phyloP scores from a whole-genome alignment of 2,797 vertebrate species.

The Sciaenops ocellatus region DNA sequence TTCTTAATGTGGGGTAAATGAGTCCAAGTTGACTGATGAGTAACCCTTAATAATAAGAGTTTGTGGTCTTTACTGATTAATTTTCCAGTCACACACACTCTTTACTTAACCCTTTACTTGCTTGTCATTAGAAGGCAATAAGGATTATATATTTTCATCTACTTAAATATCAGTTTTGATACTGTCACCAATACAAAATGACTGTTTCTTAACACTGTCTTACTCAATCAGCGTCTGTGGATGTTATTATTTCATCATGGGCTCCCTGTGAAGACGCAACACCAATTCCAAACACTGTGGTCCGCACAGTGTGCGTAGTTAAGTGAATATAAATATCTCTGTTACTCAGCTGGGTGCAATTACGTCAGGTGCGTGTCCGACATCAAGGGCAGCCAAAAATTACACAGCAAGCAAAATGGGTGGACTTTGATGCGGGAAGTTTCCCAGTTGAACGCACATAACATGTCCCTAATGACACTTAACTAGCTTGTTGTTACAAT shows the following conservation, averaged over 20 bases:
- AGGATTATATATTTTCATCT: background rate
- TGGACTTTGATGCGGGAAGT: background rate
- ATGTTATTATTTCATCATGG: too few species aligned
- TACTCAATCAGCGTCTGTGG: background rate
- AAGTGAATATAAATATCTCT: background rate
- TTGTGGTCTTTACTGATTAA: background rate
- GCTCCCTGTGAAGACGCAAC: constrained; percentile 3
- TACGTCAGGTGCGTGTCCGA: constrained; percentile 20
- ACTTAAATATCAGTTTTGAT: background rate
- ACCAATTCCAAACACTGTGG: background rate
- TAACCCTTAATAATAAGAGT: constrained; percentile 29
- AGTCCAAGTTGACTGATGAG: constrained; percentile 49
- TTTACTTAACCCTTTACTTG: background rate
- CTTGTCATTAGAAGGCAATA: background rate
- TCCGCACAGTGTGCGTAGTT: background rate
- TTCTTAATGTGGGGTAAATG: constrained; percentile 50
- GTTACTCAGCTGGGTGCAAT: constrained; percentile 9
- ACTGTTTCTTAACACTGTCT: background rate
- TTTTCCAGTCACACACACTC: constrained; percentile 14
- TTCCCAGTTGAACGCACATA: background rate
- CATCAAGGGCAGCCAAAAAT: constrained; percentile 8
- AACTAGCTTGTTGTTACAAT: background rate
- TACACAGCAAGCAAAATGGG: background rate
- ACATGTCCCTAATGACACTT: background rate
- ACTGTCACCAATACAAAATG: background rate